Conservation (phyloP, 2,113 vertebrate species). For the Pachypanchax playfairii region DNA sequence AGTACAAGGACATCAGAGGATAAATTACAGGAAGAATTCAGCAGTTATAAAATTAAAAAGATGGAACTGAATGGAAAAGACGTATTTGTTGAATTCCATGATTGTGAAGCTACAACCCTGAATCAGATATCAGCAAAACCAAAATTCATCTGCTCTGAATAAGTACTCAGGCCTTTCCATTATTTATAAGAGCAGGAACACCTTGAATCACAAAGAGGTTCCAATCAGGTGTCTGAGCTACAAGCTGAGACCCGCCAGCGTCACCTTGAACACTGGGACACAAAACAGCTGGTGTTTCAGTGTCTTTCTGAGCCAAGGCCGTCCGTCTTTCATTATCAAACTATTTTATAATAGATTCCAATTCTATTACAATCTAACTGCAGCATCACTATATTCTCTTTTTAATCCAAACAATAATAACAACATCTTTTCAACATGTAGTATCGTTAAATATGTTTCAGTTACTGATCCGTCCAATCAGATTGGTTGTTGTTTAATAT, state of each 20-base stretch:
- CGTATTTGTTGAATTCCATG: background rate
- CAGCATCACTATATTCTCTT: background rate
- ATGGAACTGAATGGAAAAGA: background rate
- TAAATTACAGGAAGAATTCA: slow-evolving; percentile 28
- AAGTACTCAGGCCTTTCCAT: background rate
- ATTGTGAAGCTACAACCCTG: background rate
- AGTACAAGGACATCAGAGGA: slow-evolving; percentile 36
- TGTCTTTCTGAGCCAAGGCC: background rate
- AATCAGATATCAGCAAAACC: slow-evolving; percentile 3
- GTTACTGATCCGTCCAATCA: background rate
- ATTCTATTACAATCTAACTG: background rate
- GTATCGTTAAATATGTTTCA: slow-evolving; percentile 6
- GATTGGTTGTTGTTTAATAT: background rate
- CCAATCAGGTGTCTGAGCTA: background rate
- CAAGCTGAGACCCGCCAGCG: background rate
- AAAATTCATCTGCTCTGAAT: background rate
- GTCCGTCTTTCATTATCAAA: slow-evolving; percentile 1
- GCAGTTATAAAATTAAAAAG: slow-evolving; percentile 16
- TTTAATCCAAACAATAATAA: slow-evolving; percentile 2
- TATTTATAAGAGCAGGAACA: slow-evolving; percentile 4
- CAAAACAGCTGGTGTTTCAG: background rate
- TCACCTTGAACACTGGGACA: slow-evolving; percentile 4
- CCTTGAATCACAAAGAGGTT: background rate
- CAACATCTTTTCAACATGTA: slow-evolving; percentile 15
- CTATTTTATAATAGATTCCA: slow-evolving; percentile 7